Evolutionary conservation across 2,888 invertebrate species (phyloP), one percentile per base, ranked within the genome.

Genomic region (Petrolisthes cinctipes): DNA sequence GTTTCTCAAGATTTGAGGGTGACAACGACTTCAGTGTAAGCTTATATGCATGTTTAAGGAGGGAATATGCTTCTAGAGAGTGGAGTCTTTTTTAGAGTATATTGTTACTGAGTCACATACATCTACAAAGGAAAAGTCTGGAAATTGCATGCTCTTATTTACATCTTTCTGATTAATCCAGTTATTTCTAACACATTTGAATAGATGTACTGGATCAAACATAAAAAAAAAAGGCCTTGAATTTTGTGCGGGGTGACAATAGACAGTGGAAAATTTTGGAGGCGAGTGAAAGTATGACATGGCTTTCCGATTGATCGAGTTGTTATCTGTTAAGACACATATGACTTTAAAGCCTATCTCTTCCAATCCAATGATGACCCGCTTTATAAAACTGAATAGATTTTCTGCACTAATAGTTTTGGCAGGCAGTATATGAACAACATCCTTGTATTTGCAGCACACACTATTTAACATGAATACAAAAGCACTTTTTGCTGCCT

Each of bases 241-340:
- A 51, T 0, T 84, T n/a, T 37, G 4, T 53, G 53, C 61, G 17
- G 89, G 86, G n/a, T 89, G 89, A 23, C 82, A 79, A 56, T 85
- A 88, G 5, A 78, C 85, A 76, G 82, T 75, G 5, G 81, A 84
- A 56, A 88, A 54, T 37, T 73, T 56, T n/a, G 82, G 85, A 51
- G 85, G 84, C 17, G 4, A 23, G 17, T 82, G 37, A 66, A 86
- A 79, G n/a, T 54, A n/a, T 20, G 85, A 82, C 56, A 89, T n/a
- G n/a, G 85, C 79, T 82, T 85, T 89, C 56, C 53, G 71, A 79
- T 89, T 89, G 17, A 89, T 82, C 3, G 83, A n/a, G 79, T 89
- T 89, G 37, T 85, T 85, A 54, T 82, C 89, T 53, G 85, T 82
- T 14, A 88, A 23, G 66, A 85, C 79, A 73, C 78, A 78, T 1